Evolutionary conservation across 1,140 invertebrate species (phyloP).

Genomic region (Sesamia nonagrioides): DNA sequence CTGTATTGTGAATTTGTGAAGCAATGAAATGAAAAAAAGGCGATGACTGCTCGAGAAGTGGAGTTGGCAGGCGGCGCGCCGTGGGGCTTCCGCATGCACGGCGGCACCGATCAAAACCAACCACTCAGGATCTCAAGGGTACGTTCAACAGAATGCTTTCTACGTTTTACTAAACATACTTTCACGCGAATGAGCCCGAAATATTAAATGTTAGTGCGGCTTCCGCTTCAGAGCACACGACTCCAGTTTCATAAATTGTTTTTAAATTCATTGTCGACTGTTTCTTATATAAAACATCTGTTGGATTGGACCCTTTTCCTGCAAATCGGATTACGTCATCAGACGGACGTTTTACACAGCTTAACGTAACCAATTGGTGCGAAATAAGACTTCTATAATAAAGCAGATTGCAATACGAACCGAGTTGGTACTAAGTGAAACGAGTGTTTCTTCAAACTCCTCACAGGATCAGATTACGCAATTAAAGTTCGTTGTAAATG

Average conservation of each 20-base stretch:
- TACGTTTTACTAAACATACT: conserved; percentile 20
- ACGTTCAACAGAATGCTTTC: conserved; percentile 78
- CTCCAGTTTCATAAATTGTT: conserved; percentile 31
- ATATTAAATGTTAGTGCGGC: conserved; percentile 10
- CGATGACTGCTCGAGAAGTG: conserved; percentile 91
- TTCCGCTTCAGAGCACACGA: not conserved
- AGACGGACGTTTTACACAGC: not conserved
- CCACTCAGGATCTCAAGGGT: conserved; percentile 93
- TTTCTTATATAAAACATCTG: conserved; percentile 37
- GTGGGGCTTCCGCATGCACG: conserved; percentile 96
- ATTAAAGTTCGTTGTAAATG: conserved; percentile 55
- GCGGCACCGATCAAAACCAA: conserved; percentile 92
- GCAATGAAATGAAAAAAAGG: conserved; percentile 72
- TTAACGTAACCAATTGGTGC: conserved; percentile 18
- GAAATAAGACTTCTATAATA: conserved; percentile 32
- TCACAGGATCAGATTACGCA: conserved; percentile 54
- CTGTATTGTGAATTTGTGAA: conserved; percentile 50
- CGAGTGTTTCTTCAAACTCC: conserved; percentile 43
- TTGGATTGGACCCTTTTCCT: conserved; percentile 24
- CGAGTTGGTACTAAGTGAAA: conserved; percentile 36
- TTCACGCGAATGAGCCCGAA: conserved; percentile 21
- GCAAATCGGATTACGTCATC: conserved; percentile 26
- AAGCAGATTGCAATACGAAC: conserved; percentile 17
- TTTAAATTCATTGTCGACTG: conserved; percentile 16
- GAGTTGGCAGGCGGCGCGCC: conserved; percentile 93